phyloP scores from a whole-genome alignment of 2,888 invertebrate genomes.

The Sympetrum striolatum region DNA sequence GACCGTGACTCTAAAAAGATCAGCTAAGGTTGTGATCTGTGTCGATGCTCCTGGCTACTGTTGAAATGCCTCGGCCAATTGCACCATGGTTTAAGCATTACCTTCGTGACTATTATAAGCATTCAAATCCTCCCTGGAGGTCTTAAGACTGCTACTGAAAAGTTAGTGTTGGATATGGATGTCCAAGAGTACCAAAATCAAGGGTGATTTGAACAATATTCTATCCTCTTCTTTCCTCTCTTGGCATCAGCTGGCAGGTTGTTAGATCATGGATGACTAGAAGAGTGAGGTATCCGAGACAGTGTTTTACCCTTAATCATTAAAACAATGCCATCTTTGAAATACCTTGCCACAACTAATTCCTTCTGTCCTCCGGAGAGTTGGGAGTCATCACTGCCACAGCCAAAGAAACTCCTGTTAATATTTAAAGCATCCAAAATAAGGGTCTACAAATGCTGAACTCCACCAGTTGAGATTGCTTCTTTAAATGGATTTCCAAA shows the following conservation, averaged over 20 bases:
- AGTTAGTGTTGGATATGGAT: constrained; percentile 15
- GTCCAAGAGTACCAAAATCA: not conserved
- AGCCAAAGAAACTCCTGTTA: constrained; percentile 33
- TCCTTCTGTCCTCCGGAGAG: not conserved
- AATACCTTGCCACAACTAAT: constrained; percentile 19
- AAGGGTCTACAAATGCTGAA: constrained; percentile 26
- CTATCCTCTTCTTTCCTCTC: constrained; percentile 7
- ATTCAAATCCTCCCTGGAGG: constrained; percentile 29
- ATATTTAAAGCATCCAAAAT: constrained; percentile 28
- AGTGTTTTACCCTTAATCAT: not conserved
- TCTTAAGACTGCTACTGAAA: constrained; percentile 26
- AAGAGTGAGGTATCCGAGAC: constrained; percentile 17
- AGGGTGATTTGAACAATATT: constrained; percentile 17
- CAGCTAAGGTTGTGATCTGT: constrained; percentile 15
- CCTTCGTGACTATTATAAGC: not conserved
- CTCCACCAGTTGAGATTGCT: constrained; percentile 18
- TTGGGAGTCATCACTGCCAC: constrained; percentile 41
- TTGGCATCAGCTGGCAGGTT: constrained; percentile 23
- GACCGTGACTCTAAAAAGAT: constrained; percentile 29
- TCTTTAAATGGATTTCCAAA: constrained; percentile 19
- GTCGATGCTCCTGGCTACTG: constrained; percentile 16
- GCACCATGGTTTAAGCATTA: constrained; percentile 28
- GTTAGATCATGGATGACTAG: constrained; percentile 26
- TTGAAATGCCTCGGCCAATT: constrained; percentile 31
- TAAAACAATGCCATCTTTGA: constrained; percentile 8